Conservation (phyloP, 1,140 invertebrate species). For the Cyclina sinensis region DNA sequence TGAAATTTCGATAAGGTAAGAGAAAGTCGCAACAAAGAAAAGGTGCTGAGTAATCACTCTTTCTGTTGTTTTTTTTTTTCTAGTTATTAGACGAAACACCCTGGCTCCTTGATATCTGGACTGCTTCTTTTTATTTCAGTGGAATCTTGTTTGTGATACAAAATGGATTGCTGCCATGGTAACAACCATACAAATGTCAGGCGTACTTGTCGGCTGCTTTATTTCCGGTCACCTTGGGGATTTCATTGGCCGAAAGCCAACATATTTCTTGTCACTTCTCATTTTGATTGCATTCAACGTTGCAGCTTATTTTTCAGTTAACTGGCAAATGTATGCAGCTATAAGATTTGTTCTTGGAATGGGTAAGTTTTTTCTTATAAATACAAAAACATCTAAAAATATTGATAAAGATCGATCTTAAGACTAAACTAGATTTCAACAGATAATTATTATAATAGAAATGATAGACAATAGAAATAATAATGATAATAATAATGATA, state of each 20-base stretch:
- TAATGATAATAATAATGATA: too few species aligned
- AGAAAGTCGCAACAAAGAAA: too few species aligned
- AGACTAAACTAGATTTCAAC: background rate
- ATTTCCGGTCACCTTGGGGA: conserved; percentile 69
- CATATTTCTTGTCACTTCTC: conserved; percentile 65
- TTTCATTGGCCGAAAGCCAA: conserved; percentile 68
- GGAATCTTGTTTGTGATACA: conserved; percentile 73
- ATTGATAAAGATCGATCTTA: background rate
- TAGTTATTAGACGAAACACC: too few species aligned
- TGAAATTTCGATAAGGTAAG: too few species aligned
- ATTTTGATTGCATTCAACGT: conserved; percentile 62
- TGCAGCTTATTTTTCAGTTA: conserved; percentile 62
- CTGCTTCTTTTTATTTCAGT: conserved; percentile 65
- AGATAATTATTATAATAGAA: background rate
- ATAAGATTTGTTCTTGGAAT: conserved; percentile 67
- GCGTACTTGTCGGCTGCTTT: conserved; percentile 69
- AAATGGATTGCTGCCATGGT: conserved; percentile 69
- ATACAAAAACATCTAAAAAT: background rate
- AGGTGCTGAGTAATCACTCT: too few species aligned
- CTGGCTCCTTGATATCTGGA: too few species aligned
- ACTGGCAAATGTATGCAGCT: conserved; percentile 72
- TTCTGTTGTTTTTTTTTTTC: too few species aligned
- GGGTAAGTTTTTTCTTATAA: background rate
- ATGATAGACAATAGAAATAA: too few species aligned
- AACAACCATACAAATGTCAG: conserved; percentile 74